Conservation (phyloP, 2,797 vertebrate genomes). For the Microchirus variegatus region DNA sequence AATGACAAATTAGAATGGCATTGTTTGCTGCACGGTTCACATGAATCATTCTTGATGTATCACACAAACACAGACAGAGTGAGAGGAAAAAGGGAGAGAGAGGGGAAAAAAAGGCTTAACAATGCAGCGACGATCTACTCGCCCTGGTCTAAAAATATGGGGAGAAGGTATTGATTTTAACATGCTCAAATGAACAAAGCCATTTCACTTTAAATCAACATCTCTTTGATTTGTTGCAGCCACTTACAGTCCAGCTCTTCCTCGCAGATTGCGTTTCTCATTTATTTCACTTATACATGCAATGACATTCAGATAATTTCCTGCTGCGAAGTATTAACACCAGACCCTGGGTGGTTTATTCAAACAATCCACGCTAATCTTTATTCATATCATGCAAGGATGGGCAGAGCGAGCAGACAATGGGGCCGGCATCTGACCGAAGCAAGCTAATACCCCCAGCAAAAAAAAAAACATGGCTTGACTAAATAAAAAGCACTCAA, state of each 20-base stretch:
- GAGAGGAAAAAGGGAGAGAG: constrained; percentile 4
- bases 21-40: constrained; percentile 43
- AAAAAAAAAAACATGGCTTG: constrained; percentile 47
- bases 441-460: constrained; percentile 56
- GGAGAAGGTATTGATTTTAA: constrained; percentile 52
- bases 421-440: constrained; percentile 61
- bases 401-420: constrained; percentile 66
- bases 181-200: constrained; percentile 58
- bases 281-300: constrained; percentile 71
- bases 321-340: constrained; percentile 58
- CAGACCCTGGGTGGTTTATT: constrained; percentile 59
- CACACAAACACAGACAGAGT: constrained; percentile 24
- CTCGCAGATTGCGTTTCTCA: constrained; percentile 48
- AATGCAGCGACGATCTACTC: constrained; percentile 30
- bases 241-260: constrained; percentile 27
- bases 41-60: constrained; percentile 59
- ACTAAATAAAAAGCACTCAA: constrained; percentile 62
- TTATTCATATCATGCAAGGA: constrained; percentile 75
- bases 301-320: constrained; percentile 75
- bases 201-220: constrained; percentile 53
- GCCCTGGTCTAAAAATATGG: constrained; percentile 27
- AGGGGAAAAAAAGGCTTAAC: constrained; percentile 11
- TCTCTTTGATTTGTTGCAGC: constrained; percentile 36
- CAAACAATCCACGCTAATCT: constrained; percentile 68
- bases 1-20: constrained; percentile 71